A percentile compares a stretch with the other conserved stretches of the same genome.
Conservation (phyloP, 2,113 vertebrate genomes). For the Phalacrocorax aristotelis region DNA sequence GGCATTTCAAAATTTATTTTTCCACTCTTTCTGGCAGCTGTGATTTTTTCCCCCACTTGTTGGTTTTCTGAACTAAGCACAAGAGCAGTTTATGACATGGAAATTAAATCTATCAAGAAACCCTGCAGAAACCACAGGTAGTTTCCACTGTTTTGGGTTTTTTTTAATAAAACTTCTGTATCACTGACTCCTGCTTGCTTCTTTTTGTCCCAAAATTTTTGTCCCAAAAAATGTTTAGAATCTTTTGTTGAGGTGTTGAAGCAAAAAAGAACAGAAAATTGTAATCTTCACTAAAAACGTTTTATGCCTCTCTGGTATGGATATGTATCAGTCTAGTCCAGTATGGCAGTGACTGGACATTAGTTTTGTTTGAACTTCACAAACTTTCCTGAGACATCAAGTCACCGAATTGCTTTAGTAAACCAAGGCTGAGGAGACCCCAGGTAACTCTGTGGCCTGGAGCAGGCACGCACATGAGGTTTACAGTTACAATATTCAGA, state of each 20-base stretch:
- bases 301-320: neutral
- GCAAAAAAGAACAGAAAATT: neutral
- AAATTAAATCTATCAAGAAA: neutral
- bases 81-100: neutral
- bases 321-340: neutral
- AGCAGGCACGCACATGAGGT: accelerated
- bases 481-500: neutral
- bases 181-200: neutral
- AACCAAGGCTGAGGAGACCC: neutral
- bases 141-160: no score
- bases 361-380: neutral
- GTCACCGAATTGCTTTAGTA: neutral
- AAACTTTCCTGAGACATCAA: neutral
- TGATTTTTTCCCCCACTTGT: neutral
- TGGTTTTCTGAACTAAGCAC: neutral
- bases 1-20: neutral
- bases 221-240: neutral
- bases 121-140: neutral
- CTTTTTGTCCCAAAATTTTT: neutral
- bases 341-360: neutral
- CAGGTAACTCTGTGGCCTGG: neutral
- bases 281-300: neutral
- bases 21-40: neutral
- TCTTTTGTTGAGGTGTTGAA: neutral
- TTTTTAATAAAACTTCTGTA: neutral